A percentile compares a stretch with the other conserved stretches of the same genome.
Evolutionary conservation across 30 jellyfish, hydroid and myxozoan species (phyloP).

Genomic region (Chironex yamaguchii): DNA sequence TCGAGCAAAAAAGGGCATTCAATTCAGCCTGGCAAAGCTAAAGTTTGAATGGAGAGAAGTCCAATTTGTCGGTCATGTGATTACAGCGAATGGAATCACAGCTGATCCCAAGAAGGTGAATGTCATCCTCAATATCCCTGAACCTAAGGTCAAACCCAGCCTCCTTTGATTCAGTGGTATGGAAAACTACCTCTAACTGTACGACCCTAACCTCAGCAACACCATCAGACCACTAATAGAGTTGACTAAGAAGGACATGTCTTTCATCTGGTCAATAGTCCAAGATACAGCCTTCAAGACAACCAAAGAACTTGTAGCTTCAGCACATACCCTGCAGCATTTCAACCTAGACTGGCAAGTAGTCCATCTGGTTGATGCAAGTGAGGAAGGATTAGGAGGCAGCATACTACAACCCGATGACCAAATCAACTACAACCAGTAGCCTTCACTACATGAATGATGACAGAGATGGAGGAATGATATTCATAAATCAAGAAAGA

Average conservation of each 20-base stretch:
- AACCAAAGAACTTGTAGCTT: not conserved
- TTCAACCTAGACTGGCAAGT: not conserved
- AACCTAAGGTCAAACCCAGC: not conserved
- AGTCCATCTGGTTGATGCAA: not conserved
- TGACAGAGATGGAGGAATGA: not conserved
- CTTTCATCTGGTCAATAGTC: constrained; percentile 7
- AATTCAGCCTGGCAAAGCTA: not conserved
- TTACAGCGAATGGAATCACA: not conserved
- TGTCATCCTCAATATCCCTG: not conserved
- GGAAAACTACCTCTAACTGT: not conserved
- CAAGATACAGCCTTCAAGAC: constrained; percentile 2
- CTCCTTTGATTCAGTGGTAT: not conserved
- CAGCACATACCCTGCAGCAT: not conserved
- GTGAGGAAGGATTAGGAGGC: not conserved
- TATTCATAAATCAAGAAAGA: not conserved
- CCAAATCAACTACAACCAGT: not conserved
- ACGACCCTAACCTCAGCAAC: not conserved
- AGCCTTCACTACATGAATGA: not conserved
- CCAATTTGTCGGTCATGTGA: not conserved
- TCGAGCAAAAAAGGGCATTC: not conserved
- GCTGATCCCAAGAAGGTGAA: not conserved
- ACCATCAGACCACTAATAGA: not conserved
- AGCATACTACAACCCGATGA: not conserved
- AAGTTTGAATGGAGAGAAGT: not conserved
- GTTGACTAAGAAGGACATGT: not conserved